phyloP scores from a whole-genome alignment of 2,797 vertebrate species.

The Betta splendens region DNA sequence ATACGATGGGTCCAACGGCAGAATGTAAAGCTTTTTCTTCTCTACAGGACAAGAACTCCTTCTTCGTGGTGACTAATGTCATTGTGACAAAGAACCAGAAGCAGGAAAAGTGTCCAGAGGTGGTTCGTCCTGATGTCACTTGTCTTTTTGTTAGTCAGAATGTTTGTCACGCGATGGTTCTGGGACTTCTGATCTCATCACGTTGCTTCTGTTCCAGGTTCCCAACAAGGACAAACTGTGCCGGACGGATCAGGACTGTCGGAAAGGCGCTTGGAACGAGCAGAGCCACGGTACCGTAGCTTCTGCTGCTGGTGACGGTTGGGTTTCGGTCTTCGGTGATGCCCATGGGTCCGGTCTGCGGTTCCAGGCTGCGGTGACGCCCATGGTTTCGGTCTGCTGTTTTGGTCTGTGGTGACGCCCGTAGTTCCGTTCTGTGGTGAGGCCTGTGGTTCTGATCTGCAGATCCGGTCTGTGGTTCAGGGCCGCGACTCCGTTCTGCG shows the following conservation, averaged over 20 bases:
- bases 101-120: slow-evolving; percentile 84
- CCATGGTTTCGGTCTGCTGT: too few species aligned
- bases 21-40: not conserved
- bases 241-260: slow-evolving; percentile 69
- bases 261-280: slow-evolving; percentile 68
- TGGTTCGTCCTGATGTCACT: slow-evolving; percentile 44
- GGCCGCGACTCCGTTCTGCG: too few species aligned
- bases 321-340: too few species aligned
- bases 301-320: too few species aligned
- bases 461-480: too few species aligned
- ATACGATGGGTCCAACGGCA: not conserved
- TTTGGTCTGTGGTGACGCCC: too few species aligned
- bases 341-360: too few species aligned
- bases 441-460: too few species aligned
- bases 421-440: too few species aligned
- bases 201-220: slow-evolving; percentile 55
- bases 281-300: slow-evolving; percentile 71
- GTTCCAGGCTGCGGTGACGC: too few species aligned
- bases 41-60: slow-evolving; percentile 81
- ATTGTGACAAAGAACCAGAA: slow-evolving; percentile 84
- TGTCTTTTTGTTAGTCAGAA: not conserved
- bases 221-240: slow-evolving; percentile 55
- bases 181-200: slow-evolving; percentile 18
- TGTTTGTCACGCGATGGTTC: not conserved
- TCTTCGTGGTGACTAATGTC: slow-evolving; percentile 89